phyloP scores from a whole-genome alignment of 2,113 vertebrate species.

The Phrynosoma platyrhinos region DNA sequence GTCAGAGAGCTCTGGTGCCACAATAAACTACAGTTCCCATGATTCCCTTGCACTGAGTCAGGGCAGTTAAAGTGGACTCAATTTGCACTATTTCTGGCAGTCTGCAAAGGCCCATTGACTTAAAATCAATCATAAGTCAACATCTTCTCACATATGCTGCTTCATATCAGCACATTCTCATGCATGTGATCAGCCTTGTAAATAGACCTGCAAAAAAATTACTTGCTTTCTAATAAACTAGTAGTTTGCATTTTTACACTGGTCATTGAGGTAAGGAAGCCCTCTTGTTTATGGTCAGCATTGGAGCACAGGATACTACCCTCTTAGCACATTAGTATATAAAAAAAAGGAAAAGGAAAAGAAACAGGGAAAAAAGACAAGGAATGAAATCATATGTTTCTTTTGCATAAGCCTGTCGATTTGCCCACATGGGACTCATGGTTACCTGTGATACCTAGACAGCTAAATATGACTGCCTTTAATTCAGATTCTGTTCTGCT shows the following conservation, averaged over 20 bases:
- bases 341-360: neutral
- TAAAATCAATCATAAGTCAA: constrained; percentile 33
- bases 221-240: neutral
- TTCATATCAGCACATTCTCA: constrained; percentile 6
- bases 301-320: neutral
- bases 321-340: neutral
- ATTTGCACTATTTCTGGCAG: no score
- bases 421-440: neutral
- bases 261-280: neutral
- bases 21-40: no score
- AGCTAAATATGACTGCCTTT: neutral
- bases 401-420: neutral
- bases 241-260: neutral
- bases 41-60: no score
- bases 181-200: neutral
- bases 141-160: constrained; percentile 12
- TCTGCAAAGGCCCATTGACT: no score
- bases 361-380: neutral
- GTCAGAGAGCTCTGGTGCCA: no score
- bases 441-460: neutral
- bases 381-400: neutral
- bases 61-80: no score
- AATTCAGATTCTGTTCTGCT: neutral
- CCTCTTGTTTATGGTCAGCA: neutral
- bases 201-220: neutral